Base-by-base conservation (phyloP, 2,888 invertebrate species). In the Erpobdella octoculata region DNA sequence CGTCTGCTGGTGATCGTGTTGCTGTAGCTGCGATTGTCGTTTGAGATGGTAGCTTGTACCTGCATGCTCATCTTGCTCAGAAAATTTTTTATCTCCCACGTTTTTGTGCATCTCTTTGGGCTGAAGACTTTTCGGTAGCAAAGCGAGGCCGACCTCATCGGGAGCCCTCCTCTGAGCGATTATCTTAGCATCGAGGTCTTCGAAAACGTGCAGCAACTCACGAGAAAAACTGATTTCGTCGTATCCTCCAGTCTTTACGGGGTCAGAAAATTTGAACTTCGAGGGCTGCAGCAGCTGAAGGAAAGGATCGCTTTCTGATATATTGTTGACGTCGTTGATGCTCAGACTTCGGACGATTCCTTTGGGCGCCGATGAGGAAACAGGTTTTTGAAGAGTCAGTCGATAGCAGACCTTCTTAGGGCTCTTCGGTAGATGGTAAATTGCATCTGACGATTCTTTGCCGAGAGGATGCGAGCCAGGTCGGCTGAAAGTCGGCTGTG, bases 121-220 rank as follows among this genome's bases (percentile, higher is more conserved):
- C 15, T 28, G 21, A 21, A 53, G 28, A 53, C 53, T 53, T 53
- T 53, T 53, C 53, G 53, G 53, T 28, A 53, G 53, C 53, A 53
- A 28, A 53, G 53, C 53, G 12, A 53, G 28, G 53, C 53, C 21
- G 53, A 53, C 1, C 21, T n/a, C 53, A 8, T 53, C 53, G 1
- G 18, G 15, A 53, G 2, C 18, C 5, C 5, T 46, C 18, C 28
- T 21, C 8, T 53, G 53, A 8, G 53, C 53, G n/a, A 9, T 53
- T 5, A 53, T 53, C 28, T 53, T 53, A 9, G 53, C 53, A 12
- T 53, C 53, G 21, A 53, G 28, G 15, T 53, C 53, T 28, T 53
- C 53, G 53, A 53, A 53, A 28, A 53, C 53, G 15, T 53, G 21
- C 53, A 53, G 21, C 53, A 53, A 53, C 53, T 53, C 53, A n/a